Conservation (phyloP, 1,140 invertebrate species). For the Rhizoglyphus robini region DNA sequence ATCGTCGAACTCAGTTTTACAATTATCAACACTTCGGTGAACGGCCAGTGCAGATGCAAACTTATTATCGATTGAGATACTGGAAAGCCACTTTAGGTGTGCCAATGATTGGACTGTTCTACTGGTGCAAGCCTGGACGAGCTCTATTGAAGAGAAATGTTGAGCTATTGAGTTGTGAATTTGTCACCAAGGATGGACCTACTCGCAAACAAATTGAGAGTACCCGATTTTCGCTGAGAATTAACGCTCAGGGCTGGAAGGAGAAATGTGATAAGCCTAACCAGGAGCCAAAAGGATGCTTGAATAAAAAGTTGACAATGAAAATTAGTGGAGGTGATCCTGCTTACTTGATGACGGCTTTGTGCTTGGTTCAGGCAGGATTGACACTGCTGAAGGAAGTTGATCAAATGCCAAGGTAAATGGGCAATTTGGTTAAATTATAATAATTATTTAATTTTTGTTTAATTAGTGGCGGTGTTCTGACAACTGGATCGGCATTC, state of each 20-base stretch:
- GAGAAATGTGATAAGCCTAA: slow-evolving; percentile 44
- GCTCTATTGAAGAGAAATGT: slow-evolving; percentile 55
- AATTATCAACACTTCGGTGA: slow-evolving; percentile 51
- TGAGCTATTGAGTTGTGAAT: slow-evolving; percentile 53
- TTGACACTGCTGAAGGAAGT: slow-evolving; percentile 58
- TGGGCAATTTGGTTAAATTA: slow-evolving; percentile 30
- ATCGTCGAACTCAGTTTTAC: slow-evolving; percentile 56
- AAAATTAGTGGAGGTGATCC: slow-evolving; percentile 43
- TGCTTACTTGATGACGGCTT: slow-evolving; percentile 66
- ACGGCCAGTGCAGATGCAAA: slow-evolving; percentile 40
- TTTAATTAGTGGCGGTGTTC: slow-evolving; percentile 43
- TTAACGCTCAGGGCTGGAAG: slow-evolving; percentile 62
- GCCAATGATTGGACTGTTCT: slow-evolving; percentile 39
- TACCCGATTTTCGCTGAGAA: slow-evolving; percentile 47
- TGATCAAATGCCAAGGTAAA: slow-evolving; percentile 54
- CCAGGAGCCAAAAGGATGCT: slow-evolving; percentile 40
- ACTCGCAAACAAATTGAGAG: slow-evolving; percentile 47
- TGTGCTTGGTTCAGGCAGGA: slow-evolving; percentile 51
- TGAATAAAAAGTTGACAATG: slow-evolving; percentile 51
- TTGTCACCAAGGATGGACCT: slow-evolving; percentile 51
- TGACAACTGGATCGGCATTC: slow-evolving; percentile 46
- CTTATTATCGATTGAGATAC: slow-evolving; percentile 34
- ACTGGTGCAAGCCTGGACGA: slow-evolving; percentile 45
- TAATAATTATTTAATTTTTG: slow-evolving; percentile 30
- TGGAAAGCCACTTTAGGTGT: slow-evolving; percentile 30